Evolutionary conservation across 1,140 invertebrate genomes (phyloP).

Genomic region (Brachionus rubens): DNA sequence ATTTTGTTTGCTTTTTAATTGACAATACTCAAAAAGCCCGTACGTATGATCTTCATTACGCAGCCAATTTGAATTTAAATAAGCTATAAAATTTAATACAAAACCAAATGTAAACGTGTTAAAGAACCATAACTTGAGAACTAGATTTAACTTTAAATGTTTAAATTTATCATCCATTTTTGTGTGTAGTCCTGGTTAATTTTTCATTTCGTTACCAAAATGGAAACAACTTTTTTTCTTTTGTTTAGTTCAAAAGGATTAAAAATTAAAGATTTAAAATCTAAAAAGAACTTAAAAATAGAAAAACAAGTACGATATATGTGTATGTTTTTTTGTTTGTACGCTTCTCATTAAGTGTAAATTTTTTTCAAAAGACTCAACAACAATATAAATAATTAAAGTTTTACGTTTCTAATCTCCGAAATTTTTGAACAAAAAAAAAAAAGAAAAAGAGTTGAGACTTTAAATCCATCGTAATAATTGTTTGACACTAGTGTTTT

Average conservation of each 20-base stretch:
- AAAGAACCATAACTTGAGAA: constrained; percentile 28
- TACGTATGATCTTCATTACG: background rate
- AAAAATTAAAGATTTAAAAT: too few species aligned
- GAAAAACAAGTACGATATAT: too few species aligned
- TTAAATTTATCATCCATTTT: constrained; percentile 5
- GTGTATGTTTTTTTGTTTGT: too few species aligned
- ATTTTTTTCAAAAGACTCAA: too few species aligned
- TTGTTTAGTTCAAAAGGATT: too few species aligned
- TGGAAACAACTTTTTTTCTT: too few species aligned
- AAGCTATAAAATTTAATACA: constrained; percentile 38
- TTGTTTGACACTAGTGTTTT: constrained; percentile 20
- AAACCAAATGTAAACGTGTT: constrained; percentile 31
- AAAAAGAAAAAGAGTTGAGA: background rate
- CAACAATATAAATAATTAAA: too few species aligned
- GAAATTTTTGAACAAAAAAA: background rate
- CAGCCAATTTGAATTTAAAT: constrained; percentile 38
- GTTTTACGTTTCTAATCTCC: too few species aligned
- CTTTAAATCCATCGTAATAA: background rate
- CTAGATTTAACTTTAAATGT: constrained; percentile 31
- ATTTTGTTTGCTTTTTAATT: background rate
- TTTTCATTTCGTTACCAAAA: too few species aligned
- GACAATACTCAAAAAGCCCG: constrained; percentile 27
- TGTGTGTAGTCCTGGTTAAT: background rate
- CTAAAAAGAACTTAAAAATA: too few species aligned
- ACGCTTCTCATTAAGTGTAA: too few species aligned